Base-by-base conservation (phyloP, 2,888 invertebrate genomes). In the Fissipunctia ypsillon region DNA sequence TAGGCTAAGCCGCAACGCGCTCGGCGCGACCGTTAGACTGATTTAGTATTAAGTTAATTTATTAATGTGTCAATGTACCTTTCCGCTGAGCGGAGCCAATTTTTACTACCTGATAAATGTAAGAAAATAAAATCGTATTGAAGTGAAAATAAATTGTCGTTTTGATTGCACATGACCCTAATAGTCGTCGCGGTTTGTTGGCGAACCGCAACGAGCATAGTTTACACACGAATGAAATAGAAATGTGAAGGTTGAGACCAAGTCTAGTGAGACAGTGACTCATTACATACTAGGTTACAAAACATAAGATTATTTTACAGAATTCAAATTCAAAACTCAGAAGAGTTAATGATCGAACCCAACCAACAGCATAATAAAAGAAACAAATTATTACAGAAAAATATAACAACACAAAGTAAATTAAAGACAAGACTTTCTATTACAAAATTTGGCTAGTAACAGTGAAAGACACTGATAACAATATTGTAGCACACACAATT, bases 21-120 rank as follows among this genome's bases (percentile, higher is more conserved):
- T 94, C 93, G 95, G 95, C 95, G 95, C 96, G 92, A 94, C 94
- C 90, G 95, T 95, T 93, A 95, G 96, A 96, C 96, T 96, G 96
- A 96, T 96, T 91, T 96, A 96, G 95, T 90, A 87, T 89, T 95
- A 95, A 95, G 95, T 90, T 95, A 95, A 95, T 93, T 96, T 96
- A 95, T 90, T 94, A 74, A 50, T 71, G 93, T 95, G 96, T 96
- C 96, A 93, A 93, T 90, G 96, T 96, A 96, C 96, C 96, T 96
- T 95, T 92, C 96, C 95, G 96, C 96, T 93, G 90, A 96, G 96
- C 96, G 95, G 96, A 93, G 89, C 90, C 87, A 92, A 88, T 92
- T 93, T 94, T 94, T 94, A 94, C 90, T 95, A 96, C 95, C 95
- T 95, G 95, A 95, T 91, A 90, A 87, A 90, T 90, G 92, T 92